Evolutionary conservation across 2,797 vertebrate genomes (phyloP), one percentile per base, ranked within the genome.

Genomic region (Nannoperca australis): DNA sequence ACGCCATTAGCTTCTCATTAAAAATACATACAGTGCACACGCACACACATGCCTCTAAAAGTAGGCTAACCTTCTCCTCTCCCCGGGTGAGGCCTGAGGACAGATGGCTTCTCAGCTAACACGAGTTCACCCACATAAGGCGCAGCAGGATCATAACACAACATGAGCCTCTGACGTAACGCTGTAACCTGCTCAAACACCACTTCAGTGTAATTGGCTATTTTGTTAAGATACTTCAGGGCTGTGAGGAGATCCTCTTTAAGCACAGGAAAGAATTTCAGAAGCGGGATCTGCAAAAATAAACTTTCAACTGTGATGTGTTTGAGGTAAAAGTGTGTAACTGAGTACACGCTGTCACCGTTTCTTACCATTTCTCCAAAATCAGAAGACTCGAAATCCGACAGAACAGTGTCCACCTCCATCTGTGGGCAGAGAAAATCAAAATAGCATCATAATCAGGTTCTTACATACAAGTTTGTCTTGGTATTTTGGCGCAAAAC

Each of bases 301-400:
- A 40, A 40, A 36, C 5, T 10, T 38, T 62, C 1, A 34, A 44
- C 47, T n/a, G 15, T 36, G 2, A n/a, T 45, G 38, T 47, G 3
- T 24, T 58, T 30, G 32, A 9, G 30, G 1, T 22, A 6, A 27
- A 58, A 42, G 38, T 12, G 7, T 30, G 24, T 2, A 27, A 27
- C 24, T 27, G 24, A 27, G 24, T 27, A 27, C 24, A 27, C 24
- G 24, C 24, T 70, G 18, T 59, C 44, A 27, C 58, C 15, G 4
- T 2, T 40, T 54, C 92, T 95, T 91, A 99, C 98, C 97, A 99
- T 95, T 90, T 99, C 98, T 89, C 95, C 97, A 94, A 99, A 99
- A 89, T 99, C 98, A 62, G 97, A 97, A 0, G 98, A 97, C 89
- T 99, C 98, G 79, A 99, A 95, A 86, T 98, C 97, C 81, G 96